phyloP scores from a whole-genome alignment of 2,888 invertebrate species.

The Nematopogon swammerdamellus region DNA sequence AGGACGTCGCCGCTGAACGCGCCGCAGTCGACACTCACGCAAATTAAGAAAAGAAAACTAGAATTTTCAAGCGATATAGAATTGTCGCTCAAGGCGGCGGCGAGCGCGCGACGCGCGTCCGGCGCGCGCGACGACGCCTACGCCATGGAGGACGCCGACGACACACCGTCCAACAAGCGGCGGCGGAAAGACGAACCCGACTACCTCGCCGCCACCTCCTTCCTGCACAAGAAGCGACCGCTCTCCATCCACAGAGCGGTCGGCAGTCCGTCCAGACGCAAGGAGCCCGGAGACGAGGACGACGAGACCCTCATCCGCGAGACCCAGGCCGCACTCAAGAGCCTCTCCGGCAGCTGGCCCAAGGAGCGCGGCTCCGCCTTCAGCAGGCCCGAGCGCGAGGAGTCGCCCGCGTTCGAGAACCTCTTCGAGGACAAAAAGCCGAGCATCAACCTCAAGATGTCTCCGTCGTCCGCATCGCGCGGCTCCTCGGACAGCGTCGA shows the following conservation, averaged over 20 bases:
- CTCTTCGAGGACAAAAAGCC: conserved; percentile 80
- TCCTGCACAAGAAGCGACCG: conserved; percentile 61
- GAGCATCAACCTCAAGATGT: conserved; percentile 51
- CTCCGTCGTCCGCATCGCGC: conserved; percentile 63
- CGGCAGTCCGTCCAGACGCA: conserved; percentile 32
- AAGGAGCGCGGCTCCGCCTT: conserved; percentile 63
- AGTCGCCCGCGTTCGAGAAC: conserved; percentile 79
- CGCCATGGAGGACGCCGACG: conserved; percentile 16
- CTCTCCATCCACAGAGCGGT: conserved; percentile 15
- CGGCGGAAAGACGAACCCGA: conserved; percentile 37
- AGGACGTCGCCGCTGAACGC: conserved; percentile 53
- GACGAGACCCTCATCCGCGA: conserved; percentile 83
- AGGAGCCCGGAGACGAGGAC: conserved; percentile 53
- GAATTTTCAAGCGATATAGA: conserved; percentile 59
- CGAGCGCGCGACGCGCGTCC: conserved; percentile 30
- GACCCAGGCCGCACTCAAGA: conserved; percentile 83
- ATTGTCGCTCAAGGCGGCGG: conserved; percentile 27
- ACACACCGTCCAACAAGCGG: conserved; percentile 28
- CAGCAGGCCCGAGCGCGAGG: conserved; percentile 68
- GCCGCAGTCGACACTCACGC: conserved; percentile 57
- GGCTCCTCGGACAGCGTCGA: conserved; percentile 59
- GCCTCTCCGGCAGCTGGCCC: conserved; percentile 83
- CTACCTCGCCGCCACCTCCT: conserved; percentile 25
- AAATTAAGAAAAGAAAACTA: conserved; percentile 68
- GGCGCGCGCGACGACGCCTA: conserved; percentile 22